Base-by-base conservation (phyloP, 2,113 vertebrate species). In the Girardinichthys multiradiatus region DNA sequence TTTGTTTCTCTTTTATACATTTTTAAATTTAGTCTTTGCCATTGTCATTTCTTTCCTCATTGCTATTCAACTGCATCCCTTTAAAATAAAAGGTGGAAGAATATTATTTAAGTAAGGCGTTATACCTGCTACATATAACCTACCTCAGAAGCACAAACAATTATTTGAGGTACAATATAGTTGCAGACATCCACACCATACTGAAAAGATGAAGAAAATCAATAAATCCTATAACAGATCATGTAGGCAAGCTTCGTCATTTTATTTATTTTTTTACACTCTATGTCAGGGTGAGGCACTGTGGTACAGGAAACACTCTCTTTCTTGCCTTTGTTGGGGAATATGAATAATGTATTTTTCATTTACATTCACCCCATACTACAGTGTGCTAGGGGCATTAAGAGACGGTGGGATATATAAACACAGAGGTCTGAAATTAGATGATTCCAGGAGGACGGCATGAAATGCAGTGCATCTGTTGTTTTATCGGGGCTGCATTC, bases 261-360 rank as follows among this genome's bases (percentile, higher is more conserved):
- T 63, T 76, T 85, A 80, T 26, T 26, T 15, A 6, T 15, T 37
- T 26, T 35, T 63, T 84, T 62, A 60, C 58, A 86, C 48, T 70
- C 68, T 68, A 39, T 64, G 77, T 71, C 70, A 64, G 67, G 64
- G 45, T 71, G 61, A 80, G 67, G 68, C 66, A 72, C 74, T 66
- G 70, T 71, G 71, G 74, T 80, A 79, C 70, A 51, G 70, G 68
- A 64, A 33, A 60, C 66, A 39, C 86, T 72, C 74, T 85, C 72
- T 80, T 60, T 74, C 74, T 84, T 72, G 70, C 65, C 79, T 82
- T 68, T 80, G 82, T 80, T 54, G 9, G 84, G 33, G 83, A 77
- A 64, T 79, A 92, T 92, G 86, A 91, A 91, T 91, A 81, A 90
- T 90, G 88, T 61, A 91, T 91, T 89, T 91, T 90, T 87, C 84